Evolutionary conservation across 2,888 invertebrate genomes (phyloP), one percentile per base, ranked within the genome.

Genomic region (Didymodactylos carnosus): DNA sequence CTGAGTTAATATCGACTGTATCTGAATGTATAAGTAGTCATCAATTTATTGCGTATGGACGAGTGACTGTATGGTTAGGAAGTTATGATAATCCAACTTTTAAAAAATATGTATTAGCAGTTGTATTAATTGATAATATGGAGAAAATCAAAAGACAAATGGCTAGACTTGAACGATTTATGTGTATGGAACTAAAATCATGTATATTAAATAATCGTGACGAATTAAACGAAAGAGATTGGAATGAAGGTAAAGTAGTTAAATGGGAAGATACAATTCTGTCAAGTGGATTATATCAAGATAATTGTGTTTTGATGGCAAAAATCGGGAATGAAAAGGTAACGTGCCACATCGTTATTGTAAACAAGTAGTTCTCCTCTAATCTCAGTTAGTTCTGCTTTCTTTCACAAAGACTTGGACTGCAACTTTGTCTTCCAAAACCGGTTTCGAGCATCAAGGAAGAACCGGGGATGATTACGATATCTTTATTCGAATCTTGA

Each of bases 401-500:
- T 23, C 23, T 23, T 16, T 16, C n/a, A n/a, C n/a, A n/a, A n/a
- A n/a, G n/a, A n/a, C n/a, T n/a, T n/a, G n/a, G n/a, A n/a, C n/a
- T n/a, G n/a, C n/a, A n/a, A n/a, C n/a, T n/a, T n/a, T n/a, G n/a
- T n/a, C n/a, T n/a, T n/a, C n/a, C n/a, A n/a, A n/a, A n/a, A n/a
- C n/a, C n/a, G n/a, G n/a, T n/a, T 10, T 49, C 7, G 23, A 49
- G 46, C 2, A 2, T 49, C 7, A 49, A 23, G 2, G 19, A 8
- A 2, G 11, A 23, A 23, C 2, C 19, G 3, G 23, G 6, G 2
- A 19, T n/a, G 4, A 49, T 23, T 49, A 23, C 19, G 5, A 71
- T 41, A 53, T 77, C 39, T 77, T 93, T 84, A 92, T 93, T 77
- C 93, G 93, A 86, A 93, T 92, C 79, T 87, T 93, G 70, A 92